Evolutionary conservation across 2,113 vertebrate genomes (phyloP).

Genomic region (Ibidorhyncha struthersii): DNA sequence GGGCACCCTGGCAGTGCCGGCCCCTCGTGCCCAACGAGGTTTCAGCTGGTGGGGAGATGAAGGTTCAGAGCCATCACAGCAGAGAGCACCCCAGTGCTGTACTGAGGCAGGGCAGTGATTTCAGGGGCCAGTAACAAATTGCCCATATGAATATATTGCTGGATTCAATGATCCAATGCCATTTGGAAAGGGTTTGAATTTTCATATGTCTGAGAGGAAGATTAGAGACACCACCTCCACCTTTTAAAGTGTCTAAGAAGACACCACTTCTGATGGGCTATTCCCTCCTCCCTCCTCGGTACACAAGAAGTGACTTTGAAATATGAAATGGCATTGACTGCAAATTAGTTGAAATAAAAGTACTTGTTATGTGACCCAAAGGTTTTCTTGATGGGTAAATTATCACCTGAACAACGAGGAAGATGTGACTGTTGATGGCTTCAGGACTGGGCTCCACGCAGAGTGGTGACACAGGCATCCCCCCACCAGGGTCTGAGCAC

Average conservation of each 20-base stretch:
- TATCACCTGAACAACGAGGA: neutral
- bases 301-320: neutral
- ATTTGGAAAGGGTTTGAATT: neutral
- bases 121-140: neutral
- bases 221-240: neutral
- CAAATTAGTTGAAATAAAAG: neutral
- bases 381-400: neutral
- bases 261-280: neutral
- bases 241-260: neutral
- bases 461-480: neutral
- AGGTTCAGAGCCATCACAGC: accelerated
- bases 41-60: neutral
- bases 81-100: neutral
- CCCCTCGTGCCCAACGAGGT: accelerated
- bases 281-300: neutral
- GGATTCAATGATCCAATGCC: neutral
- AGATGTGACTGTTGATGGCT: neutral
- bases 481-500: neutral
- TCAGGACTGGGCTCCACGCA: accelerated
- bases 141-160: neutral
- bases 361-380: neutral
- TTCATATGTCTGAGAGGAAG: neutral
- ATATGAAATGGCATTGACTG: neutral
- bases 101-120: neutral
- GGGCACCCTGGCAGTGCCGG: neutral